Conservation (phyloP, 2,113 vertebrate genomes). For the Vimba vimba region DNA sequence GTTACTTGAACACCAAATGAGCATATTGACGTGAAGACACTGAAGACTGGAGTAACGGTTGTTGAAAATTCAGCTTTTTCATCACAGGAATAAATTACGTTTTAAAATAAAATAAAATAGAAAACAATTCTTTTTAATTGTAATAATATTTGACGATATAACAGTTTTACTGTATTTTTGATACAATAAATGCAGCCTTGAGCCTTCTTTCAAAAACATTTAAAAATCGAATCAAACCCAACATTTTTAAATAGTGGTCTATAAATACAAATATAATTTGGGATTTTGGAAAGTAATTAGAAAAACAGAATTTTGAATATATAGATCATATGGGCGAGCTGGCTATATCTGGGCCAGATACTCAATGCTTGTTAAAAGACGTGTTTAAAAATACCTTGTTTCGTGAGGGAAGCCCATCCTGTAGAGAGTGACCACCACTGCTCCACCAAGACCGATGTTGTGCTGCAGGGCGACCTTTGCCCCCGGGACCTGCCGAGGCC, state of each 20-base stretch:
- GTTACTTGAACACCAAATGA: not conserved
- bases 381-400: slow-evolving; percentile 67
- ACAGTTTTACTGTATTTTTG: not conserved
- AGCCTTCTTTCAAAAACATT: not conserved
- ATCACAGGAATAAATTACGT: not conserved
- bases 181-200: not conserved
- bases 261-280: not conserved
- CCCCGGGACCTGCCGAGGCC: slow-evolving; percentile 83
- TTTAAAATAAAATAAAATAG: not conserved
- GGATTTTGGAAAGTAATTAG: not conserved
- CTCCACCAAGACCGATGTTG: slow-evolving; percentile 92
- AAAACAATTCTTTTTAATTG: not conserved
- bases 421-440: slow-evolving; percentile 86
- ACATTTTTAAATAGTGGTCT: not conserved
- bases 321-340: not conserved
- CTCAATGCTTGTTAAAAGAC: not conserved
- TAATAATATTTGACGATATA: not conserved
- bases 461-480: slow-evolving; percentile 92
- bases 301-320: not conserved
- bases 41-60: not conserved
- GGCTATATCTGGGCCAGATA: not conserved
- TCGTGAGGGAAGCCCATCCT: slow-evolving; percentile 86
- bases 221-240: not conserved
- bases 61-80: not conserved
- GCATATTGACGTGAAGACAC: not conserved